Conservation (phyloP, 2,888 invertebrate genomes). For the Epiblema foenella region DNA sequence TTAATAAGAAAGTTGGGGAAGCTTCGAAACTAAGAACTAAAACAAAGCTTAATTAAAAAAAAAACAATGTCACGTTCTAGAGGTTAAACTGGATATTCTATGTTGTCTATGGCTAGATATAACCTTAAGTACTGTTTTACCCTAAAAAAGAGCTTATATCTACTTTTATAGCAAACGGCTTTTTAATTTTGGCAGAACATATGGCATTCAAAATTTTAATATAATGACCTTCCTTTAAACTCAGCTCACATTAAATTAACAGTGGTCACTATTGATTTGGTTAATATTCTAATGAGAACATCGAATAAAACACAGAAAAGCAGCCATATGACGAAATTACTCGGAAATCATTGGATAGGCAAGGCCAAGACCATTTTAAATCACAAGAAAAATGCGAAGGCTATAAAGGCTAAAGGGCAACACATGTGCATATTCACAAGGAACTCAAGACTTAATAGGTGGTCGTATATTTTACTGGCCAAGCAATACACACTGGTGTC, state of each 20-base stretch:
- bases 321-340: background rate
- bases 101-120: no score
- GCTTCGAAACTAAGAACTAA: background rate
- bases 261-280: constrained; percentile 3
- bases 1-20: background rate
- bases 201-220: constrained; percentile 4
- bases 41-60: background rate
- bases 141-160: no score
- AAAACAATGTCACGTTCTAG: background rate
- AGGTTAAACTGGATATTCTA: no score
- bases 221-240: background rate
- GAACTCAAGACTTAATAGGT: background rate
- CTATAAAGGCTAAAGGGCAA: background rate
- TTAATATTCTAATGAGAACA: background rate
- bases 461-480: no score
- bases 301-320: background rate
- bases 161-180: background rate
- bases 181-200: background rate
- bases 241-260: background rate
- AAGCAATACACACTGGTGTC: no score
- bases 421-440: constrained; percentile 26
- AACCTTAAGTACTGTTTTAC: no score
- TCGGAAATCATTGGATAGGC: background rate
- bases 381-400: background rate
- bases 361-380: no score